These are phyloP conservation scores for Synanceia verrucosa DNA, from an alignment of 2,797 vertebrate genomes.

Conservation along the genomic window DNA sequence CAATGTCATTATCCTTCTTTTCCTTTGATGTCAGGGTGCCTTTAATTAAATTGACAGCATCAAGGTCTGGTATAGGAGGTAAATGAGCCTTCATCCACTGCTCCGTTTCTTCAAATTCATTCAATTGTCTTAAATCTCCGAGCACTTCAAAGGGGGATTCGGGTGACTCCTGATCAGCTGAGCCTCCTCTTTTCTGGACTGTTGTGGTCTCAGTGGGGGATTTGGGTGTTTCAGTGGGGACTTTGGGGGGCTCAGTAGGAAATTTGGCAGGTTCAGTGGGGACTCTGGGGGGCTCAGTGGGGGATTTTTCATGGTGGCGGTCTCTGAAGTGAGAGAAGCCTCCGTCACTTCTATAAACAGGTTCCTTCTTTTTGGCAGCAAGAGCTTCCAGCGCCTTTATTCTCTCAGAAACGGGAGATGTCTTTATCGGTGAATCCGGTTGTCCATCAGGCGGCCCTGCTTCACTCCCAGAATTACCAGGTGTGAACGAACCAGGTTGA, in stretches of 20 bases:
- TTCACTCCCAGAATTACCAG: constrained; percentile 70
- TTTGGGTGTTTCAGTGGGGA: constrained; percentile 55
- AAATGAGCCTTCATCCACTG: constrained; percentile 84
- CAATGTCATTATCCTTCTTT: constrained; percentile 39
- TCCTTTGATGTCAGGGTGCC: constrained; percentile 30
- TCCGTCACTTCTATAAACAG: constrained; percentile 75
- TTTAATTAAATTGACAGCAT: constrained; percentile 61
- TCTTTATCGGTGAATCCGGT: constrained; percentile 77
- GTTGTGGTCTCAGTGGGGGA: constrained; percentile 59
- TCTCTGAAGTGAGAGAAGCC: constrained; percentile 79
- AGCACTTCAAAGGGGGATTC: constrained; percentile 92
- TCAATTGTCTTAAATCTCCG: constrained; percentile 78
- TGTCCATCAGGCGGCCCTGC: constrained; percentile 64
- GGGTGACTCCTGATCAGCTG: constrained; percentile 83
- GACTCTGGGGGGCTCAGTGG: constrained; percentile 60
- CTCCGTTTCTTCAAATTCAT: constrained; percentile 87
- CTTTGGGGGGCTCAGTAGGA: constrained; percentile 52
- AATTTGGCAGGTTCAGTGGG: constrained; percentile 49
- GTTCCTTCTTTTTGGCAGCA: constrained; percentile 80
- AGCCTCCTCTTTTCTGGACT: constrained; percentile 62
- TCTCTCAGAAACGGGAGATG: constrained; percentile 83
- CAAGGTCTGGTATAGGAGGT: constrained; percentile 81
- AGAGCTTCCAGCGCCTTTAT: constrained; percentile 84
- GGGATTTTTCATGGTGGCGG: constrained; percentile 78
- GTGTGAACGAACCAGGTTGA: constrained; percentile 79